Percentiles rank a stretch among this genome's conserved stretches.
These are phyloP conservation scores for Stichodactyla helianthus DNA, from an alignment of 64 coral and sea anemone genomes.

Conservation along the genomic window DNA sequence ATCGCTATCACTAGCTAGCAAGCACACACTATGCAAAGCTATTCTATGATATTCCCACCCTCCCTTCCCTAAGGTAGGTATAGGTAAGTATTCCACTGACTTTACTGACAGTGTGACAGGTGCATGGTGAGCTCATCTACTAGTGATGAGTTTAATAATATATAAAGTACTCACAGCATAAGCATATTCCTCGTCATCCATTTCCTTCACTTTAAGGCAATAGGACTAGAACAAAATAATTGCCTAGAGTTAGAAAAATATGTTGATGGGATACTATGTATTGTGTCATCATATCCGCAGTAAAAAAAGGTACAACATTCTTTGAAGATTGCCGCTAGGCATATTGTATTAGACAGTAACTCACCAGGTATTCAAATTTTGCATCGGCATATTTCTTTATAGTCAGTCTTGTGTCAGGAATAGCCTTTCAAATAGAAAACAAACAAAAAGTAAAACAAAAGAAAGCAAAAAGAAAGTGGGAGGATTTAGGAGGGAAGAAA, in stretches of 20 bases:
- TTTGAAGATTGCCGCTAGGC: too few species aligned
- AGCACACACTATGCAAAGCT: too few species aligned
- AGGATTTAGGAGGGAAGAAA: not conserved
- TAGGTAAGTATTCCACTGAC: too few species aligned
- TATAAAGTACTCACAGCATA: constrained; percentile 79
- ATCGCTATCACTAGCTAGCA: too few species aligned
- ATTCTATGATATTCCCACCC: too few species aligned
- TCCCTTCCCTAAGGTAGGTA: too few species aligned
- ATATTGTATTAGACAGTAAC: not conserved
- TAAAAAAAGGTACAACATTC: too few species aligned
- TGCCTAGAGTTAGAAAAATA: not conserved
- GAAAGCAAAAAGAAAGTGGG: not conserved
- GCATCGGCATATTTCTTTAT: constrained; percentile 99
- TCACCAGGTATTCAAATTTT: constrained; percentile 99
- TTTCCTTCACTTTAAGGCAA: constrained; percentile 97
- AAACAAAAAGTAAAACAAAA: not conserved
- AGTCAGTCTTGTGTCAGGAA: constrained; percentile 93
- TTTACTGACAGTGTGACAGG: too few species aligned
- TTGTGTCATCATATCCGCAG: too few species aligned
- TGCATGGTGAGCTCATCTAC: too few species aligned
- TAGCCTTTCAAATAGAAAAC: constrained; percentile 49
- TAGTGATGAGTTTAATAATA: too few species aligned
- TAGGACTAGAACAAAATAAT: constrained; percentile 71
- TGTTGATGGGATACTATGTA: not conserved
- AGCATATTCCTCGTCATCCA: constrained; percentile 99